Evolutionary conservation across 2,113 vertebrate genomes (phyloP).

Genomic region (Bufo bufo): DNA sequence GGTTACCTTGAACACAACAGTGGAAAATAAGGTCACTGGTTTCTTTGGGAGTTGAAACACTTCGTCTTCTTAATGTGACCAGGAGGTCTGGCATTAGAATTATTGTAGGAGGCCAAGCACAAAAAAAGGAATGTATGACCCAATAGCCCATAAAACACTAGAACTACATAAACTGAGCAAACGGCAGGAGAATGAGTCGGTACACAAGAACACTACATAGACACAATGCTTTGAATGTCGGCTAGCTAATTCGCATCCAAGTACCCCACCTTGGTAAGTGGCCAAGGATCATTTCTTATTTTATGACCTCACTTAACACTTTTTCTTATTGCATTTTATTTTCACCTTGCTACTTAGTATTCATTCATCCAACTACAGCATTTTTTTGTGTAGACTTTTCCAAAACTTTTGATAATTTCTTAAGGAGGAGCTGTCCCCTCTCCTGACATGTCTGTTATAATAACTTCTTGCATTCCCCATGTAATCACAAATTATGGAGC

Average conservation of each 20-base stretch:
- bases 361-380: neutral
- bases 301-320: neutral
- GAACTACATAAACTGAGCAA: neutral
- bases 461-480: too few species aligned
- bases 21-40: neutral
- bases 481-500: too few species aligned
- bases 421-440: too few species aligned
- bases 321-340: neutral
- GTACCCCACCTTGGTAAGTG: neutral
- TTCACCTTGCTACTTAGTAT: neutral
- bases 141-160: neutral
- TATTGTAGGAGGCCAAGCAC: neutral
- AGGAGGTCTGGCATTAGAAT: conserved; percentile 7
- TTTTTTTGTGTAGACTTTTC: too few species aligned
- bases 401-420: too few species aligned
- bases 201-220: neutral
- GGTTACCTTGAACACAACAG: neutral
- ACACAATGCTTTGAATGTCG: neutral
- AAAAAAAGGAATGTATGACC: neutral
- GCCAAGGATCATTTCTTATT: neutral
- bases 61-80: neutral
- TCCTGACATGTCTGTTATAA: too few species aligned
- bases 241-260: neutral
- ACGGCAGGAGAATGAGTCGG: neutral
- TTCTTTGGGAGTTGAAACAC: neutral